These are phyloP conservation scores for Rhabdophis nuchalis DNA, from an alignment of 2,797 vertebrate species.

Conservation along the genomic window DNA sequence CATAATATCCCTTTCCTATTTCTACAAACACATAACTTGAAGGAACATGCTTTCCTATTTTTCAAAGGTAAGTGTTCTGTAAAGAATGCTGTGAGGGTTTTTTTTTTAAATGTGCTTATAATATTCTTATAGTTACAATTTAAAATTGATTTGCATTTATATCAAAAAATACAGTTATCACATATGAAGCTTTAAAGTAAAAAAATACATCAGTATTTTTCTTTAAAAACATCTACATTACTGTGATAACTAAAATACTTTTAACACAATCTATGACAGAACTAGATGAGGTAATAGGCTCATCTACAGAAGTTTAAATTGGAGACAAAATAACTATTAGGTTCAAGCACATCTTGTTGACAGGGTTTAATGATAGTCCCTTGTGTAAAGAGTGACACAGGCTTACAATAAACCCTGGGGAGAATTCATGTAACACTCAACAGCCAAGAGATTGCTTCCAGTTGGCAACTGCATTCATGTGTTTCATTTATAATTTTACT, in stretches of 20 bases:
- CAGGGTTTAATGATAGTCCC: slow-evolving; percentile 48
- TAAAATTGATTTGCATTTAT: neutral
- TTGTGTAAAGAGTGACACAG: slow-evolving; percentile 35
- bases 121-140: neutral
- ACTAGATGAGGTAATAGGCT: slow-evolving; percentile 37
- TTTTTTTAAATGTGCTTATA: neutral
- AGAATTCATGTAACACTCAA: slow-evolving; percentile 38
- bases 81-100: neutral
- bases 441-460: slow-evolving; percentile 37
- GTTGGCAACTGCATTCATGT: slow-evolving; percentile 50
- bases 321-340: slow-evolving; percentile 50
- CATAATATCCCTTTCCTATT: neutral
- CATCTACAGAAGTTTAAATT: slow-evolving; percentile 46
- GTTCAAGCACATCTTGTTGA: slow-evolving; percentile 47
- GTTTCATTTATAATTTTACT: slow-evolving; percentile 7
- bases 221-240: no score
- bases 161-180: neutral
- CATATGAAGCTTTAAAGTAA: neutral
- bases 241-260: slow-evolving; percentile 20
- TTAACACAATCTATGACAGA: slow-evolving; percentile 28
- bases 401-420: slow-evolving; percentile 16
- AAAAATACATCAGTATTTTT: neutral
- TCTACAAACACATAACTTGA: neutral
- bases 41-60: neutral
- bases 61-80: neutral